Percentiles rank a stretch among this genome's conserved stretches.
phyloP scores from a whole-genome alignment of 2,797 vertebrate genomes.

The Acanthurus leucopareius region DNA sequence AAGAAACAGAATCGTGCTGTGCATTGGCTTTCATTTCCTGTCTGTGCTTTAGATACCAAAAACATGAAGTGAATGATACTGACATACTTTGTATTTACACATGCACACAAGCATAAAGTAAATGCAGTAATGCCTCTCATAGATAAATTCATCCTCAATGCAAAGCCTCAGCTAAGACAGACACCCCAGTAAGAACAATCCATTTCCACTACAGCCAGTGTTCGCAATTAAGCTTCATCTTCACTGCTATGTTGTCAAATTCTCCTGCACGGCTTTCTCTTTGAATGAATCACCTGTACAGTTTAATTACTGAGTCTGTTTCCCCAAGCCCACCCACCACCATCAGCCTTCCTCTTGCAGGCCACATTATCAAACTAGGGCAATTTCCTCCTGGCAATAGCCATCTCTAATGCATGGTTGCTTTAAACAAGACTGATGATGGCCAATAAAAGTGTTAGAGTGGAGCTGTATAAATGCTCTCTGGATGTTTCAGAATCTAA shows the following conservation, averaged over 20 bases:
- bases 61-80: slow-evolving; percentile 30
- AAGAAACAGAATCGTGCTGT: slow-evolving; percentile 3
- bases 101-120: slow-evolving; percentile 36
- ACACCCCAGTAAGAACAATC: slow-evolving; percentile 76
- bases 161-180: slow-evolving; percentile 65
- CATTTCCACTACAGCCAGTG: slow-evolving; percentile 71
- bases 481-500: slow-evolving; percentile 72
- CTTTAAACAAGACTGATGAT: slow-evolving; percentile 81
- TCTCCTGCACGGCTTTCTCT: slow-evolving; percentile 74
- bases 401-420: slow-evolving; percentile 72
- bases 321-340: slow-evolving; percentile 75
- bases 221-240: slow-evolving; percentile 79
- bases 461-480: slow-evolving; percentile 75
- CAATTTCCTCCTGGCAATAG: slow-evolving; percentile 68
- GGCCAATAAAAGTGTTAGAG: slow-evolving; percentile 71
- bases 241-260: slow-evolving; percentile 72
- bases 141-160: slow-evolving; percentile 69
- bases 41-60: not conserved
- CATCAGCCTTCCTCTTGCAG: slow-evolving; percentile 74
- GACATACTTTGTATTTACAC: slow-evolving; percentile 55
- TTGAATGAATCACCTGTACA: slow-evolving; percentile 85
- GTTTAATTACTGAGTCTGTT: slow-evolving; percentile 84
- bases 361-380: slow-evolving; percentile 79
- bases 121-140: slow-evolving; percentile 47
- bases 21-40: slow-evolving; percentile 11